These are phyloP conservation scores for Mesocentrotus franciscanus DNA, from an alignment of 53 echinoderm and acorn worm species.

Conservation along the genomic window DNA sequence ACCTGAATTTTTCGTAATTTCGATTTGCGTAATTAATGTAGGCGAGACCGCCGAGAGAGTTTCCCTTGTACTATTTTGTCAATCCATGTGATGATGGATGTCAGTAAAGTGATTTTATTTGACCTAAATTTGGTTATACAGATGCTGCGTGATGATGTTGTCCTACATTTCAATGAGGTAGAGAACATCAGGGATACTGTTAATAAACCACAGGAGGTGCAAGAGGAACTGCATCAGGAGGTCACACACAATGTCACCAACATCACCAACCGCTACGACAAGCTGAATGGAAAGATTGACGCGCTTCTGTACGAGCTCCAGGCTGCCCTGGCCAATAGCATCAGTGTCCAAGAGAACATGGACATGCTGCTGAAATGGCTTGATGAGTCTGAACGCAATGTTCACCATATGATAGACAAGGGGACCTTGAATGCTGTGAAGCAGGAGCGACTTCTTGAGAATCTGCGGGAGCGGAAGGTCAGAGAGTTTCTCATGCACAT, in stretches of 20 bases:
- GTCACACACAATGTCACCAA: constrained; percentile 81
- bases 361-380: constrained; percentile 90
- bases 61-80: too few relatives aligned
- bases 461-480: constrained; percentile 96
- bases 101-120: too few relatives aligned
- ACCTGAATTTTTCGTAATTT: too few relatives aligned
- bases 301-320: constrained; percentile 81
- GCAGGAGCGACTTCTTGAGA: constrained; percentile 90
- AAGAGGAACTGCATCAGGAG: constrained; percentile 83
- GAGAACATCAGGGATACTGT: constrained; percentile 89
- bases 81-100: too few relatives aligned
- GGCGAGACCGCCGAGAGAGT: too few relatives aligned
- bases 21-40: too few relatives aligned
- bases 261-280: constrained; percentile 82
- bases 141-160: constrained; percentile 89
- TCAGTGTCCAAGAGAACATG: constrained; percentile 88
- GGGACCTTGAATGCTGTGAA: constrained; percentile 89
- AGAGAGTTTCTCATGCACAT: neutral
- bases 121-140: constrained; percentile 2
- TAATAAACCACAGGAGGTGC: constrained; percentile 86
- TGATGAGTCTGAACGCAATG: constrained; percentile 87
- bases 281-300: constrained; percentile 80
- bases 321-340: constrained; percentile 88
- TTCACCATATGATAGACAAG: constrained; percentile 89
- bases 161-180: constrained; percentile 89